Evolutionary conservation across 2,113 vertebrate genomes (phyloP).

Genomic region (Melospiza melodia): DNA sequence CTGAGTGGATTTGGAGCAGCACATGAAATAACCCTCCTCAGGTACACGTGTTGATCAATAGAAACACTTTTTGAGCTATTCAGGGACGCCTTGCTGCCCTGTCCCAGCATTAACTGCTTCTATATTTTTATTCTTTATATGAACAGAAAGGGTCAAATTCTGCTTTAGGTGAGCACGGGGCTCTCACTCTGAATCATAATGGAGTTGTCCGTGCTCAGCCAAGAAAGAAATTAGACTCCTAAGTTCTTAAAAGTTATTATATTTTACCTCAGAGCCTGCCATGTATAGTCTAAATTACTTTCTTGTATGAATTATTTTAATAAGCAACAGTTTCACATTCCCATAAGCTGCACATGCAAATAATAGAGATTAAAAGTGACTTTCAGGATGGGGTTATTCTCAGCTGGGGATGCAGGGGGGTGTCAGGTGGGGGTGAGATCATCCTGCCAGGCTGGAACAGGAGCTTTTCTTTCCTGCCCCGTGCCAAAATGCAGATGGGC

Average conservation of each 20-base stretch:
- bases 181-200: not conserved
- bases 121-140: not conserved
- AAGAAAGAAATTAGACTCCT: not conserved
- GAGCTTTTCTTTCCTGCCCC: not conserved
- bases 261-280: not conserved
- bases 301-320: slow-evolving; percentile 29
- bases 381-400: not conserved
- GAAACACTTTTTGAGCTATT: not conserved
- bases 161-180: not conserved
- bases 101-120: not conserved
- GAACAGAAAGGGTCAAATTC: not conserved
- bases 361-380: not conserved
- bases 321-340: not conserved
- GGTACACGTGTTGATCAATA: not conserved
- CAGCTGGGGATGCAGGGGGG: not conserved
- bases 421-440: not conserved
- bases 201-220: not conserved
- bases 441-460: not conserved
- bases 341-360: not conserved
- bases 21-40: not conserved
- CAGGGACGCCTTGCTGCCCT: not conserved
- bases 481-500: not conserved
- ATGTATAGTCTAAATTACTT: not conserved
- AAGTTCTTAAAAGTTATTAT: not conserved
- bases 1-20: not conserved